Conservation (phyloP, 2,888 invertebrate species). For the Tetragonisca angustula region DNA sequence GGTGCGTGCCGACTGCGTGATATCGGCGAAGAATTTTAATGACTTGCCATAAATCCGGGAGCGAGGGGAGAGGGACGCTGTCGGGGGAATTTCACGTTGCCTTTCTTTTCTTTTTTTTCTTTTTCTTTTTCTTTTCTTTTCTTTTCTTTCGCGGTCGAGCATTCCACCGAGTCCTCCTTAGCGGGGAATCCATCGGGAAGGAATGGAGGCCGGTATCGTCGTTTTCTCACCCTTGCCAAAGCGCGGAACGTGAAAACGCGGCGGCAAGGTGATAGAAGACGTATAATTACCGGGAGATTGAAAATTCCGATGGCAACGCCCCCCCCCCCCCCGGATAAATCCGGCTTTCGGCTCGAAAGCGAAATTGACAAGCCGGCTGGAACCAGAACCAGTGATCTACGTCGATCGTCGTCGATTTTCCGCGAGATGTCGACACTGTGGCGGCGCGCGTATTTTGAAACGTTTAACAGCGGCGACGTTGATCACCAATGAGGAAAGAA, state of each 20-base stretch:
- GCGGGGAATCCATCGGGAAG: conserved; percentile 43
- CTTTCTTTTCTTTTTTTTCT: neutral
- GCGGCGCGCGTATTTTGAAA: too few relatives aligned
- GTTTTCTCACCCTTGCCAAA: neutral
- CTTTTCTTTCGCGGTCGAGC: conserved; percentile 13
- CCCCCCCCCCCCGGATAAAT: conserved; percentile 64
- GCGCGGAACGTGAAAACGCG: conserved; percentile 54
- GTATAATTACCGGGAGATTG: conserved; percentile 64
- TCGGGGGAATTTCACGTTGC: conserved; percentile 47
- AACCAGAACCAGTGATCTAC: neutral
- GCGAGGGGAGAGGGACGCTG: neutral
- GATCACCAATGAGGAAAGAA: too few relatives aligned
- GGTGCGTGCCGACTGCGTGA: conserved; percentile 14
- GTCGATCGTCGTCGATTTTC: neutral
- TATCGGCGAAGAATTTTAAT: conserved; percentile 46
- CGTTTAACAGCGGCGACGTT: too few relatives aligned
- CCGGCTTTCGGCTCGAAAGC: conserved; percentile 21
- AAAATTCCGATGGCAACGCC: conserved; percentile 55
- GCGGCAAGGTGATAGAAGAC: conserved; percentile 51
- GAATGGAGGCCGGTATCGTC: conserved; percentile 57
- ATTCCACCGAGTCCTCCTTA: conserved; percentile 47
- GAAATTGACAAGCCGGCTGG: conserved; percentile 33
- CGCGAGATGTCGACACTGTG: neutral
- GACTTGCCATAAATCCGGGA: conserved; percentile 44
- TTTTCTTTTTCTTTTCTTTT: neutral